A percentile compares a stretch with the other conserved stretches of the same genome.
Evolutionary conservation across 2,113 vertebrate genomes (phyloP).

Genomic region (Glaucidium brasilianum): DNA sequence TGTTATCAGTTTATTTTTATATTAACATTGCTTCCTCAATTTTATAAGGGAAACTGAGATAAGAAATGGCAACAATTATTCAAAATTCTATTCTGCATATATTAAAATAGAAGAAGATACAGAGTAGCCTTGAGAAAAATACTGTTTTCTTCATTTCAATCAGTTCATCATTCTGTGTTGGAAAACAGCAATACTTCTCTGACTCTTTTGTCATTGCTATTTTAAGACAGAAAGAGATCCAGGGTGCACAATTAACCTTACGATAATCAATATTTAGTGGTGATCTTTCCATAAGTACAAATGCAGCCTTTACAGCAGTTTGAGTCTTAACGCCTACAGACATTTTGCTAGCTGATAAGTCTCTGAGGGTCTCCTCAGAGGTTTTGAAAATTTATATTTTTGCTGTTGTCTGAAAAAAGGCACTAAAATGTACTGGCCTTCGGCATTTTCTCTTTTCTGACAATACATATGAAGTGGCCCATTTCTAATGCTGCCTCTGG

Average conservation of each 20-base stretch:
- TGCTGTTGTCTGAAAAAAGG: slow-evolving; percentile 24
- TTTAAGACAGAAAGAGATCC: not conserved
- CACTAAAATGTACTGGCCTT: not conserved
- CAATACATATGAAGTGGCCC: slow-evolving; percentile 8
- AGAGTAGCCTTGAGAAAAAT: not conserved
- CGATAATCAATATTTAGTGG: not conserved
- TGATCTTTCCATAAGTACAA: not conserved
- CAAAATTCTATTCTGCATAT: not conserved
- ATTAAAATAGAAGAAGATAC: not conserved
- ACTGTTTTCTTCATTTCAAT: not conserved
- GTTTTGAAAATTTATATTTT: slow-evolving; percentile 30
- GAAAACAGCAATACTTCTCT: not conserved
- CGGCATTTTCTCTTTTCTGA: slow-evolving; percentile 45
- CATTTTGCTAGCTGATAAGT: not conserved
- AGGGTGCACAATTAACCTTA: slow-evolving; percentile 16
- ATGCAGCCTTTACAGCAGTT: slow-evolving; percentile 4
- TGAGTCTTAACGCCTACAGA: not conserved
- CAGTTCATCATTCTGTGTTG: not conserved
- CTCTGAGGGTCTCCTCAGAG: not conserved
- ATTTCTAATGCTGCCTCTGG: slow-evolving; percentile 37
- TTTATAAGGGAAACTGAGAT: not conserved
- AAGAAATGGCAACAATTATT: not conserved
- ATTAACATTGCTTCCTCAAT: not conserved
- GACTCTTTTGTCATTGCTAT: not conserved
- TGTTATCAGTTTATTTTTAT: not conserved